Evolutionary conservation across 2,888 invertebrate genomes (phyloP), one percentile per base, ranked within the genome.

Genomic region (Epinotia ramella): DNA sequence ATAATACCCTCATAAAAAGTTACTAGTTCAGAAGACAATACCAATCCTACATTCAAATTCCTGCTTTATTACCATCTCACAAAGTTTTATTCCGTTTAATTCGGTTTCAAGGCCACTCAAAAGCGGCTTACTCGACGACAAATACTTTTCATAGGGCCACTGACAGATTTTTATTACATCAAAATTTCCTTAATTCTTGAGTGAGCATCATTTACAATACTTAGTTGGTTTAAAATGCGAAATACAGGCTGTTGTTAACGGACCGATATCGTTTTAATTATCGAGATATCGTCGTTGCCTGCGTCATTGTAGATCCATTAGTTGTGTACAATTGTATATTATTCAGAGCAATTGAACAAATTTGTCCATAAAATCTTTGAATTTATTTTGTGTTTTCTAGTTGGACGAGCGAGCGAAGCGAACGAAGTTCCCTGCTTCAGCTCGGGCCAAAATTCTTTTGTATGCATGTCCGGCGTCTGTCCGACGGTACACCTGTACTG

Each of bases 81-180:
- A 72, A 56, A 62, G 71, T 67, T 72, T 24, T 13, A 1, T 67
- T 12, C 46, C 18, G 13, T 13, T 46, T 63, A 33, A 16, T 12
- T 71, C n/a, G 63, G 2, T 77, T 82, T 46, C 63, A 70, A 69
- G 68, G 73, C 71, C 73, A 69, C 56, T 70, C 77, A 77, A 78
- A 77, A 75, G 78, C 72, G 77, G 79, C 73, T 82, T 83, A 82
- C 79, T 77, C 81, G 87, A 86, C 87, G 91, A 91, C 91, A 91
- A 91, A 91, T 90, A 81, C 79, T 79, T 79, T 87, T 89, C 82
- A 87, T 90, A 84, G 81, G 87, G 87, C 89, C 89, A 87, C 90
- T 80, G 85, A 79, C 75, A 73, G 77, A 79, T 82, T 85, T 87
- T 88, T 86, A 88, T 84, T 84, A 83, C 82, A 82, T 80, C 83